Evolutionary conservation across 1,140 invertebrate species (phyloP), one percentile per base, ranked within the genome.

Genomic region (Cyrtorhinus lividipennis): DNA sequence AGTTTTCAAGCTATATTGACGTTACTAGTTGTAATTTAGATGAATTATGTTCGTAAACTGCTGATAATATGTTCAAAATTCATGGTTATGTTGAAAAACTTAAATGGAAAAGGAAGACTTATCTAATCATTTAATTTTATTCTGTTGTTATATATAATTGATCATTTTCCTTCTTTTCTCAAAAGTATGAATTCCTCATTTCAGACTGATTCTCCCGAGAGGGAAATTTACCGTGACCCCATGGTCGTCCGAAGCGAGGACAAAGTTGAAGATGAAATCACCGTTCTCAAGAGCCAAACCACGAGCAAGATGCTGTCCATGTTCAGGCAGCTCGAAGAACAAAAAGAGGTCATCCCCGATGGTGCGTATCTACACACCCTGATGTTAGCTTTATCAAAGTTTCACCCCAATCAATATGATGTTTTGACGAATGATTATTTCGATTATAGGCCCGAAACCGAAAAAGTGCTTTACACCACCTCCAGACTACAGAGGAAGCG

Each of bases 381-480:
- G n/a, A 44, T 44, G n/a, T 10, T 12, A n/a, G 38, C n/a, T 44
- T 12, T 44, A 44, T 12, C n/a, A 44, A 44, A 44, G n/a, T n/a
- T n/a, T n/a, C n/a, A 8, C 22, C 48, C 8, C 48, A n/a, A 56
- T 25, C 38, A 27, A 25, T 30, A 24, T 66, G 23, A n/a, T 62
- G n/a, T 20, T 3, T 62, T 63, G 23, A n/a, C n/a, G n/a, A n/a
- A n/a, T n/a, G n/a, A n/a, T n/a, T n/a, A n/a, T n/a, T n/a, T 38
- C 15, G 30, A 8, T 38, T 38, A 15, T 38, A 79, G 81, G 82
- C 23, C 87, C 82, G 0, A 91, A 90, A 72, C 89, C 90, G 0
- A 71, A 92, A 62, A 92, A 92, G 72, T 76, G 89, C 20, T 93
- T 93, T 71, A 93, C 90, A 2, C 90, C 90, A 1, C 90, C 89